phyloP scores from a whole-genome alignment of 2,113 vertebrate genomes.

The Echinops telfairi region DNA sequence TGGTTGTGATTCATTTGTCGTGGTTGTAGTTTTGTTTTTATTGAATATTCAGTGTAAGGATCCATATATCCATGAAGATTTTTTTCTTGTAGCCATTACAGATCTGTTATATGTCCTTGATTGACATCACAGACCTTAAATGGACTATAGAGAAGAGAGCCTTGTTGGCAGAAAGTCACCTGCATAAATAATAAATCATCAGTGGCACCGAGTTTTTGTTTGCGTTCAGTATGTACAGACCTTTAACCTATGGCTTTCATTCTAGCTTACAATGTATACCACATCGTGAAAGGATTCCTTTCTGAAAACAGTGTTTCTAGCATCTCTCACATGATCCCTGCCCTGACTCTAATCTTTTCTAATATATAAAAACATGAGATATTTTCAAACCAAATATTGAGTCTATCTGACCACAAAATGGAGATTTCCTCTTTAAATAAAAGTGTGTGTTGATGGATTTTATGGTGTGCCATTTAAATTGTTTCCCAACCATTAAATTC shows the following conservation, averaged over 20 bases:
- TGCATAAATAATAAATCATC: constrained; percentile 5
- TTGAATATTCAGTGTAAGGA: constrained; percentile 7
- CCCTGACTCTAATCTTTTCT: constrained; percentile 67
- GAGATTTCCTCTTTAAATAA: constrained; percentile 70
- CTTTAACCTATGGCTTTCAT: constrained; percentile 48
- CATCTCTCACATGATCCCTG: neutral
- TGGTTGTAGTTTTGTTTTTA: neutral
- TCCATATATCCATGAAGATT: neutral
- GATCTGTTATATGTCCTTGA: constrained; percentile 73
- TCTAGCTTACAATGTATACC: constrained; percentile 19
- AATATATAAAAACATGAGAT: constrained; percentile 54
- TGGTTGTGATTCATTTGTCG: too few species aligned
- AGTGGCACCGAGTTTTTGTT: neutral
- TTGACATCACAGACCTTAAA: constrained; percentile 45
- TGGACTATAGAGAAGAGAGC: neutral
- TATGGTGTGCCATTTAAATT: constrained; percentile 67
- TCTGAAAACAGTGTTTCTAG: constrained; percentile 13
- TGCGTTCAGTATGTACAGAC: neutral
- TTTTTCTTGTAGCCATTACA: constrained; percentile 18
- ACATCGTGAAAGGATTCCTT: neutral
- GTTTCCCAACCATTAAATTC: constrained; percentile 17
- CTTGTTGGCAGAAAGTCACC: constrained; percentile 2
- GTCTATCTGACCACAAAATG: constrained; percentile 63
- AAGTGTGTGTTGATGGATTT: constrained; percentile 72
- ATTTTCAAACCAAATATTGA: constrained; percentile 63